Evolutionary conservation across 2,888 invertebrate species (phyloP), one percentile per base, ranked within the genome.

Genomic region (Gymnoscelis rufifasciata): DNA sequence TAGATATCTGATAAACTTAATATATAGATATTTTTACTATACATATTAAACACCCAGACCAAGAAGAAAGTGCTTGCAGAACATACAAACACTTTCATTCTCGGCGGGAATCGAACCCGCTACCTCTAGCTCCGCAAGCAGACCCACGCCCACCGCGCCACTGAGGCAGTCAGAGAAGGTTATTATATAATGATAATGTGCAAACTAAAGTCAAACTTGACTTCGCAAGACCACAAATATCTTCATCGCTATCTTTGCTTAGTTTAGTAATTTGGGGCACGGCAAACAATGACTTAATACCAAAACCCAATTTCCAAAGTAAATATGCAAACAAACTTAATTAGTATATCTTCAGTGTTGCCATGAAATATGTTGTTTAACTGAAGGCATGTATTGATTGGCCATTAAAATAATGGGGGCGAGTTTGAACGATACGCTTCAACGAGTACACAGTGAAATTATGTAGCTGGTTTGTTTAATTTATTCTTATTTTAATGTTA

Each of bases 321-420:
- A 80, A 84, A 86, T 78, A 82, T 77, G 76, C 73, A 74, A 80
- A 81, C 77, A 74, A 77, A 82, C 78, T 80, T 81, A 82, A 83
- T 83, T 80, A 81, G 71, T 75, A 68, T 69, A 76, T 76, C 68
- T 74, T 72, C 59, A 49, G 60, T 60, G 60, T 62, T 70, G 61
- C 63, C 62, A 47, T 78, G 76, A 79, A 79, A 77, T 79, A 79
- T 78, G 71, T 73, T 73, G 72, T 73, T 65, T 75, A 72, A 74
- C 71, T 72, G 74, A 66, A 71, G 70, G 71, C 74, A 70, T 74
- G 66, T 82, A 82, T 84, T 80, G 83, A 84, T 79, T 75, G 78
- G 64, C 74, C 68, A 79, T 84, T 82, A 82, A 77, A 77, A 78
- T 82, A 80, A 82, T 81, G 78, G 78, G 69, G 66, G 62, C 66